Base-by-base conservation (phyloP, 2,113 vertebrate species). In the Hippocampus zosterae region DNA sequence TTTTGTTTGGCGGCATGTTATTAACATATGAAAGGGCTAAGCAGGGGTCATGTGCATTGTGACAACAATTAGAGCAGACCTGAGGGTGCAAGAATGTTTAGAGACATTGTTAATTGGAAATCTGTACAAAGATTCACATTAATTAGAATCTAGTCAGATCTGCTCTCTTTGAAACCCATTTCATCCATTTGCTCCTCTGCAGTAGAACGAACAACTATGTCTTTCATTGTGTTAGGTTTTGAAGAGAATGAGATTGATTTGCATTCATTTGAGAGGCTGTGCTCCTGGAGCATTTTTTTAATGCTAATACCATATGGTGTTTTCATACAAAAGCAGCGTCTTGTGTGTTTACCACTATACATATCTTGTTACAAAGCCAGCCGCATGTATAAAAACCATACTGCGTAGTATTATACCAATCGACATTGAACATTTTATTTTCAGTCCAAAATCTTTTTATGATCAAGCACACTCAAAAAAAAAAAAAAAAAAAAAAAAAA, bases 11-110 rank as follows among this genome's bases (percentile, higher is more conserved):
- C 85, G 78, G 87, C 85, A 84, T 90, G 89, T 89, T 88, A 92
- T 93, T 92, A 92, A 85, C 92, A 92, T 92, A 92, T 92, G 89
- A 92, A 92, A 91, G 88, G 89, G 86, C 90, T 86, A 91, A 90
- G 81, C 88, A 91, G 84, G 88, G 91, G 92, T 91, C 89, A 91
- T 90, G 85, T 88, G 88, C 88, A 83, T 88, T 76, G 84, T 88
- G 79, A 74, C 78, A 85, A 86, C 88, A 92, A 91, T 92, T 91
- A 91, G 90, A 82, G 82, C 78, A 71, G 88, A 84, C 85, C 86
- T 78, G 81, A 87, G 87, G 89, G 80, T 87, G 84, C 82, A 92
- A 91, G 89, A 92, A 92, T 92, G 90, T 92, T 92, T 87, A 77
- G 86, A 88, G 88, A 89, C 41, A 84, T 87, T 87, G 89, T 90